A percentile compares a stretch with the other conserved stretches of the same genome.
phyloP scores from a whole-genome alignment of 2,113 vertebrate genomes.

The Clarias macrocephalus region DNA sequence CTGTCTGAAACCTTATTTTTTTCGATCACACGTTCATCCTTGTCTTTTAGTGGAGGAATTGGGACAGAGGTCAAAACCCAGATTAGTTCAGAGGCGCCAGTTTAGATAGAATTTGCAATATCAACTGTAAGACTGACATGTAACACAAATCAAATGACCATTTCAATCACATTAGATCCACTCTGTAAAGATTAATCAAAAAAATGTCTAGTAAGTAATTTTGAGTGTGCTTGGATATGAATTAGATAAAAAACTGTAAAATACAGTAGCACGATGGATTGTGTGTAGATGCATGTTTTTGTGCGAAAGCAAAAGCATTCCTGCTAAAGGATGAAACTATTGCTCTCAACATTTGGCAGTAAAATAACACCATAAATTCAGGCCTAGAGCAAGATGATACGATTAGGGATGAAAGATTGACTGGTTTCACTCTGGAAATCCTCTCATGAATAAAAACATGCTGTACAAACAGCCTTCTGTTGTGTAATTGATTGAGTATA shows the following conservation, averaged over 20 bases:
- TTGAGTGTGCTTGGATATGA: neutral
- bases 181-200: neutral
- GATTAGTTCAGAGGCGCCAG: neutral
- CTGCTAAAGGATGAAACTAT: neutral
- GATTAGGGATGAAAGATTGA: constrained; percentile 19
- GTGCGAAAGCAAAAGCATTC: neutral
- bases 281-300: neutral
- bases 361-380: neutral
- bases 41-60: neutral
- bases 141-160: neutral
- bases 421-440: constrained; percentile 4
- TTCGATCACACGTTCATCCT: neutral
- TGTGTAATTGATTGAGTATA: neutral
- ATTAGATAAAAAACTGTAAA: neutral
- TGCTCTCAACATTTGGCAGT: neutral
- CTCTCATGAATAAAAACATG: constrained; percentile 13
- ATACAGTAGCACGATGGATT: too few species aligned
- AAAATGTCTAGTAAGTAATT: neutral
- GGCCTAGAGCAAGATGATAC: neutral
- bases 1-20: neutral
- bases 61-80: neutral
- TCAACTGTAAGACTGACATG: neutral
- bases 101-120: neutral
- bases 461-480: neutral
- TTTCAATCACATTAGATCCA: neutral